These are phyloP conservation scores for Myrmecobius fasciatus DNA, from an alignment of 2,113 vertebrate species.

Conservation along the genomic window DNA sequence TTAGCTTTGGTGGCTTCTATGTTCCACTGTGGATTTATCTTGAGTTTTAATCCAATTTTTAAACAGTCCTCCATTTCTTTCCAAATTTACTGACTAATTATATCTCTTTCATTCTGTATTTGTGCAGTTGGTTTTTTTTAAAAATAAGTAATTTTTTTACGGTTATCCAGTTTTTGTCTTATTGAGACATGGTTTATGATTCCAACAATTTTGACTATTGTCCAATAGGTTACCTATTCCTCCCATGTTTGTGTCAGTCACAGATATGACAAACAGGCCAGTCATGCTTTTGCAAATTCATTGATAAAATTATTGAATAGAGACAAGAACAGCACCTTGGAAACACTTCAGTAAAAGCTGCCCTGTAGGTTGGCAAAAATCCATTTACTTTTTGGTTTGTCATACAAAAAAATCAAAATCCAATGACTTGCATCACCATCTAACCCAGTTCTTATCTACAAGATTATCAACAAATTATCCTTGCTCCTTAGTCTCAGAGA, in stretches of 20 bases:
- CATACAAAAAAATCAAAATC: not conserved
- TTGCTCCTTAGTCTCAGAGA: not conserved
- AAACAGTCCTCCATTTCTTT: not conserved
- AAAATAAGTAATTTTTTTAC: not conserved
- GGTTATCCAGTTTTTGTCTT: not conserved
- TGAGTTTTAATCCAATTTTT: not conserved
- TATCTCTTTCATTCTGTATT: not conserved
- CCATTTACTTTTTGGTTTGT: not conserved
- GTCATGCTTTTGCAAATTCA: not conserved
- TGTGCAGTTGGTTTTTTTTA: not conserved
- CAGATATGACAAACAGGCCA: not conserved
- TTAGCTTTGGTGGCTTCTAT: not conserved
- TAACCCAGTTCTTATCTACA: not conserved
- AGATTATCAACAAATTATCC: not conserved
- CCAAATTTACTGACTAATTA: not conserved
- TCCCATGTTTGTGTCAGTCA: not conserved
- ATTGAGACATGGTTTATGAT: not conserved
- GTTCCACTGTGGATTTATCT: not conserved
- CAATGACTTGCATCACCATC: not conserved
- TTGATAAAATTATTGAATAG: not conserved
- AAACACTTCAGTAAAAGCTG: not conserved
- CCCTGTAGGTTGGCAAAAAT: not conserved
- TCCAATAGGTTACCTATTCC: not conserved
- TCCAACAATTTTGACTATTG: not conserved
- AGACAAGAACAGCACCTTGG: not conserved